A percentile compares a stretch with the other conserved stretches of the same genome.
Conservation (phyloP, 2,113 vertebrate genomes). For the Pelodiscus sinensis region DNA sequence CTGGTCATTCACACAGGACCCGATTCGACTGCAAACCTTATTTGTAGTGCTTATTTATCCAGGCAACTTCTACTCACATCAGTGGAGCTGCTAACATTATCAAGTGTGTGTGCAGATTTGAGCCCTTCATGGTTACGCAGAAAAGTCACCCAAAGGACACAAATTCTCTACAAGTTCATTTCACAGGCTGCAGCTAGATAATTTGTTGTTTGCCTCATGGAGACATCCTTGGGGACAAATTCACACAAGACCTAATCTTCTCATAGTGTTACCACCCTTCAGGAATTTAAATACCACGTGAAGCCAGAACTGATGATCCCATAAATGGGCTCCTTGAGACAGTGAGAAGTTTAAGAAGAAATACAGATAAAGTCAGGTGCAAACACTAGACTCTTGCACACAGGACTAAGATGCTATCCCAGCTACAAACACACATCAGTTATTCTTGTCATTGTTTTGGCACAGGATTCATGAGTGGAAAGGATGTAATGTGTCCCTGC, state of each 20-base stretch:
- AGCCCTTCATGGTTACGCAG: neutral
- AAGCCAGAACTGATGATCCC: neutral
- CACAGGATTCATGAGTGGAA: neutral
- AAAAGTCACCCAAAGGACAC: neutral
- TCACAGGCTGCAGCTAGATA: neutral
- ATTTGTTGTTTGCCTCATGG: slow-evolving; percentile 7
- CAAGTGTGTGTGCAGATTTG: neutral
- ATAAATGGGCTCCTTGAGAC: neutral
- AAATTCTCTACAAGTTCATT: neutral
- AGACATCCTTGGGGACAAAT: neutral
- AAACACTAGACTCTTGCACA: neutral
- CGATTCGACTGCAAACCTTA: neutral
- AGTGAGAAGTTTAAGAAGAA: neutral
- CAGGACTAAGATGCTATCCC: neutral
- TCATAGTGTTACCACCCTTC: neutral
- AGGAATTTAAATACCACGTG: neutral
- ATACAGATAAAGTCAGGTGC: neutral
- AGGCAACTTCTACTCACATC: neutral
- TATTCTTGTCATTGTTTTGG: neutral
- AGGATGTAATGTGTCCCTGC: neutral
- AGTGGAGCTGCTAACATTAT: rapidly evolving
- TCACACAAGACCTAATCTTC: neutral
- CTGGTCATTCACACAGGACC: neutral
- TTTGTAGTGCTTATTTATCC: neutral
- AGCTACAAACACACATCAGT: rapidly evolving